Evolutionary conservation across 2,797 vertebrate genomes (phyloP).

Genomic region (Leptatherina wallacei): DNA sequence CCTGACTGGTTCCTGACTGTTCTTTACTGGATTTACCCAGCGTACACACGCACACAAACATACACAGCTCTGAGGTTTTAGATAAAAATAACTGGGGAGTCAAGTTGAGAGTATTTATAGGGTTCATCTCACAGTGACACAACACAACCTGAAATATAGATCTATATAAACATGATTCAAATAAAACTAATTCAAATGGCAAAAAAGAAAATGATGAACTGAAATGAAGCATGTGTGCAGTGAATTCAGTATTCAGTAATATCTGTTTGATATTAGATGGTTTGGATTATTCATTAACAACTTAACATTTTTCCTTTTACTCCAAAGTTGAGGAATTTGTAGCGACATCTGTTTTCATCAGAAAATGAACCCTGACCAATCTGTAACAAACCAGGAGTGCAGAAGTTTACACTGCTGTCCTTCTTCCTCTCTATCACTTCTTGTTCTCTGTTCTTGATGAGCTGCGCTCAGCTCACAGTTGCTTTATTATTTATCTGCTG

Average conservation of each 20-base stretch:
- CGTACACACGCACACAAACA: slow-evolving; percentile 1
- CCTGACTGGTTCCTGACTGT: slow-evolving; percentile 50
- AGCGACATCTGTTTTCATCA: slow-evolving; percentile 79
- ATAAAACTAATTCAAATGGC: background rate
- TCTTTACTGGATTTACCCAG: slow-evolving; percentile 31
- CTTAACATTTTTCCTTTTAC: slow-evolving; percentile 37
- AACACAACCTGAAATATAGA: background rate
- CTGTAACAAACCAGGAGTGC: slow-evolving; percentile 64
- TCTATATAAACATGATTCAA: background rate
- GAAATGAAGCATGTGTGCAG: background rate
- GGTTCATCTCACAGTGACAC: slow-evolving; percentile 6
- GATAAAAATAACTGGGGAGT: slow-evolving; percentile 43
- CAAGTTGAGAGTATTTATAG: slow-evolving; percentile 43
- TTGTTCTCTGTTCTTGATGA: slow-evolving; percentile 54
- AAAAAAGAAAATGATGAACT: background rate
- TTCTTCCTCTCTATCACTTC: slow-evolving; percentile 15
- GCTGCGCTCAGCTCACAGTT: slow-evolving; percentile 77
- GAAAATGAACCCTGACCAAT: slow-evolving; percentile 58
- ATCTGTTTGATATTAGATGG: too few species aligned
- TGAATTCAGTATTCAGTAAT: too few species aligned
- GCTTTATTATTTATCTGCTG: slow-evolving; percentile 82
- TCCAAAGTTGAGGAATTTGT: slow-evolving; percentile 74
- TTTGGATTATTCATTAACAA: too few species aligned
- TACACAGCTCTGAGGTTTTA: background rate
- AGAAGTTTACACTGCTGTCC: slow-evolving; percentile 53